phyloP scores from a whole-genome alignment of 2,797 vertebrate genomes.

The Spinus olivaceus region DNA sequence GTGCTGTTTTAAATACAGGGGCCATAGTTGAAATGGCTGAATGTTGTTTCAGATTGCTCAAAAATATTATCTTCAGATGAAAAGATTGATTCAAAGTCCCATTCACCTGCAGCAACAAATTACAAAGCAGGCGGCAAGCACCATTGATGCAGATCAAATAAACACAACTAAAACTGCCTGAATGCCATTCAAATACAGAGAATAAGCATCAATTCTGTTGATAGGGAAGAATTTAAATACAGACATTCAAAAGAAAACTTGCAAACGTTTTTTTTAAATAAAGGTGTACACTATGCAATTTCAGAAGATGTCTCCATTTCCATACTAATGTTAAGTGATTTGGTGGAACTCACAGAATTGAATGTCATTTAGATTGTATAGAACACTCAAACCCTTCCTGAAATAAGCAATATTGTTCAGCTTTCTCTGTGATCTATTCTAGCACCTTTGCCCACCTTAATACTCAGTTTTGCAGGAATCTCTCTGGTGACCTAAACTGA shows the following conservation, averaged over 20 bases:
- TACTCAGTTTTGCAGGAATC: background rate
- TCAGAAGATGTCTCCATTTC: background rate
- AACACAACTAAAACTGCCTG: slow-evolving; percentile 7
- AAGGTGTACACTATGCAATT: background rate
- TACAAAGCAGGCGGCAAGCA: slow-evolving; percentile 9
- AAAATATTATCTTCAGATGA: background rate
- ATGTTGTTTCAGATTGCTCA: background rate
- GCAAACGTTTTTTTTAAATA: background rate
- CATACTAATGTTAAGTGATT: background rate
- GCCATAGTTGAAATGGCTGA: background rate
- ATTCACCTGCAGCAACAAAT: slow-evolving; percentile 24
- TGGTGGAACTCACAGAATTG: background rate
- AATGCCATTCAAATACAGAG: slow-evolving; percentile 1
- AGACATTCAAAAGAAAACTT: slow-evolving; percentile 12
- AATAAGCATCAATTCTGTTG: slow-evolving; percentile 15
- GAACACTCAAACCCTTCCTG: background rate
- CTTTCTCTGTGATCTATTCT: background rate
- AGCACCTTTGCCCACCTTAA: background rate
- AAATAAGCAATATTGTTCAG: background rate
- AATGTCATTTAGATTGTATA: background rate
- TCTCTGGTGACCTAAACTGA: background rate
- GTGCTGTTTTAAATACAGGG: background rate
- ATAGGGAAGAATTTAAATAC: background rate
- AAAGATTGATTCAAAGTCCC: slow-evolving; percentile 2
- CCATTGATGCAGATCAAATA: background rate